Percentiles rank a stretch among this genome's conserved stretches.
These are phyloP conservation scores for Xiphorhynchus erythropygius DNA, from an alignment of 2,797 vertebrate species.

Conservation along the genomic window DNA sequence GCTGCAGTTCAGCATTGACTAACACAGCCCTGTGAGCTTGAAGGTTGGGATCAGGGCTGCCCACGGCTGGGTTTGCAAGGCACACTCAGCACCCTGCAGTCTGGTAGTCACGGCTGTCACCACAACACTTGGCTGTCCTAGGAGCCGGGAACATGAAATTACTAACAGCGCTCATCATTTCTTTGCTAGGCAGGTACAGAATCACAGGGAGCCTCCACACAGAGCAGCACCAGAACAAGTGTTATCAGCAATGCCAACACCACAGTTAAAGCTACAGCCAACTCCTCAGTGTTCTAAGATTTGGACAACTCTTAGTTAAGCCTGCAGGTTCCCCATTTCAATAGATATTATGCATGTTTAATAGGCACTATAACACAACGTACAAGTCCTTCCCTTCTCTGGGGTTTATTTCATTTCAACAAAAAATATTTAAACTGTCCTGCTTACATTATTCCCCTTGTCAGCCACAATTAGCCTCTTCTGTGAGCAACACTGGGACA, in stretches of 20 bases:
- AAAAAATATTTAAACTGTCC: not conserved
- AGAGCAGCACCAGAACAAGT: not conserved
- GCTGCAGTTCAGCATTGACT: not conserved
- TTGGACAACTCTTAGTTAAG: not conserved
- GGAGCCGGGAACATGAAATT: not conserved
- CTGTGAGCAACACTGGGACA: not conserved
- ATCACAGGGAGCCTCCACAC: not conserved
- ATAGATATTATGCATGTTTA: not conserved
- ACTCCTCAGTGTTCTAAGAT: not conserved
- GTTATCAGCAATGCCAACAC: not conserved
- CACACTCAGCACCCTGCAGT: not conserved
- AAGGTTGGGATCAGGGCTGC: not conserved
- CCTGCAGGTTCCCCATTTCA: not conserved
- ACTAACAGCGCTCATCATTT: not conserved
- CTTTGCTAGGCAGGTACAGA: not conserved
- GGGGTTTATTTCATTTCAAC: not conserved
- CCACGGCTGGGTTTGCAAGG: not conserved
- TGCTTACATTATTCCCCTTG: accelerated
- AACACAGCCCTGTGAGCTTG: not conserved
- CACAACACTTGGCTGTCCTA: not conserved
- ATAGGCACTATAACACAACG: not conserved
- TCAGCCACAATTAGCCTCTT: not conserved
- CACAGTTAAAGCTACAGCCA: accelerated
- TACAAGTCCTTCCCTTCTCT: not conserved
- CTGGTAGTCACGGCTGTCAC: accelerated